phyloP scores from a whole-genome alignment of 1,140 invertebrate genomes.

The Linepithema humile region DNA sequence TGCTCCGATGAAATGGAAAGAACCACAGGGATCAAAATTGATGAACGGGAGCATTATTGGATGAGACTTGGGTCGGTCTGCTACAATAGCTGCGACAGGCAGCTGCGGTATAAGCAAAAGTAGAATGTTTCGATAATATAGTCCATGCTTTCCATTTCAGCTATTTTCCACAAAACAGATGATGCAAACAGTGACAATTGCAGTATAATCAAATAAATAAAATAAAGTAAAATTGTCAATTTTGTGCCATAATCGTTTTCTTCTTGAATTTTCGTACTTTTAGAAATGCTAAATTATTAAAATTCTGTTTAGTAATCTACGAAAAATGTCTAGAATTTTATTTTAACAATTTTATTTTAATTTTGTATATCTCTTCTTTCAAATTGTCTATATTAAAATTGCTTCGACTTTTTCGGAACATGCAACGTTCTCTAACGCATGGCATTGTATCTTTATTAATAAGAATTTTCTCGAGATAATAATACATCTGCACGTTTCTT shows the following conservation, averaged over 20 bases:
- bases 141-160: constrained; percentile 15
- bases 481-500: too few relatives aligned
- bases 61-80: neutral
- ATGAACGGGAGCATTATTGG: constrained; percentile 1
- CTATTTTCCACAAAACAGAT: constrained; percentile 36
- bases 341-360: too few relatives aligned
- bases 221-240: constrained; percentile 17
- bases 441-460: too few relatives aligned
- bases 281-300: neutral
- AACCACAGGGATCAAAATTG: neutral
- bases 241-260: neutral
- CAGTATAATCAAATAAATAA: neutral
- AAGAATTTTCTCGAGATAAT: too few relatives aligned
- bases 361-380: too few relatives aligned
- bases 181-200: neutral
- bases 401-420: too few relatives aligned
- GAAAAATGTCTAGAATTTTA: too few relatives aligned
- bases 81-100: constrained; percentile 26
- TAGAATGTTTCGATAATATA: constrained; percentile 22
- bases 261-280: neutral
- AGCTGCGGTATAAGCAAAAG: constrained; percentile 6
- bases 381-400: too few relatives aligned
- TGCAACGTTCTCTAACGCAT: too few relatives aligned
- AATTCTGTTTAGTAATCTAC: neutral
- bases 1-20: neutral